These are phyloP conservation scores for Agrochola lychnidis DNA, from an alignment of 2,888 invertebrate species.

Conservation along the genomic window DNA sequence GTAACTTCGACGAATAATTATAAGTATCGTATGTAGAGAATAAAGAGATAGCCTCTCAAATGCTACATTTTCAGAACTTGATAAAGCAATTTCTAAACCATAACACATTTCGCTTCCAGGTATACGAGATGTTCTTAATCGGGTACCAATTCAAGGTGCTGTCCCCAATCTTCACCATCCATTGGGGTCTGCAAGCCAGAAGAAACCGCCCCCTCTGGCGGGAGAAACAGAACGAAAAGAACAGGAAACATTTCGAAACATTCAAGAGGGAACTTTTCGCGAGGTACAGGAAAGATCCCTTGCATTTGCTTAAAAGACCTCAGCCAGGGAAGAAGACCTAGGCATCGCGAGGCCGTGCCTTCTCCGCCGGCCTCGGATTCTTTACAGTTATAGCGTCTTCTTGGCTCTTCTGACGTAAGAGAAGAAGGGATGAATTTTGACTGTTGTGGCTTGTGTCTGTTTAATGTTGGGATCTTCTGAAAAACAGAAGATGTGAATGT, in stretches of 20 bases:
- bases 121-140: slow-evolving; percentile 97
- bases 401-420: slow-evolving; percentile 70
- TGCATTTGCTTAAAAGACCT: slow-evolving; percentile 84
- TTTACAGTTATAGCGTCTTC: slow-evolving; percentile 64
- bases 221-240: slow-evolving; percentile 96
- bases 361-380: slow-evolving; percentile 82
- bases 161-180: slow-evolving; percentile 96
- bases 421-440: slow-evolving; percentile 31
- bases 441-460: slow-evolving; percentile 32
- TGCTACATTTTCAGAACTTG: not conserved
- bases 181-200: slow-evolving; percentile 96
- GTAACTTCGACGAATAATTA: not conserved
- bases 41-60: not conserved
- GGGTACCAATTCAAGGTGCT: slow-evolving; percentile 97
- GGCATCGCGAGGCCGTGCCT: slow-evolving; percentile 87
- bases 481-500: slow-evolving; percentile 8
- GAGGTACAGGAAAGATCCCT: slow-evolving; percentile 92
- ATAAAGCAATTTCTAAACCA: not conserved
- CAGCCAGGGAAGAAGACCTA: slow-evolving; percentile 85
- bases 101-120: slow-evolving; percentile 88
- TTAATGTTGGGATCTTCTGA: slow-evolving; percentile 21
- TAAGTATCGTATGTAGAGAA: not conserved
- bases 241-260: slow-evolving; percentile 95
- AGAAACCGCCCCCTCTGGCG: slow-evolving; percentile 95
- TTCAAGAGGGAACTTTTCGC: slow-evolving; percentile 96